Base-by-base conservation (phyloP, 1,140 invertebrate genomes). In the Brachionus asplanchnoidis region DNA sequence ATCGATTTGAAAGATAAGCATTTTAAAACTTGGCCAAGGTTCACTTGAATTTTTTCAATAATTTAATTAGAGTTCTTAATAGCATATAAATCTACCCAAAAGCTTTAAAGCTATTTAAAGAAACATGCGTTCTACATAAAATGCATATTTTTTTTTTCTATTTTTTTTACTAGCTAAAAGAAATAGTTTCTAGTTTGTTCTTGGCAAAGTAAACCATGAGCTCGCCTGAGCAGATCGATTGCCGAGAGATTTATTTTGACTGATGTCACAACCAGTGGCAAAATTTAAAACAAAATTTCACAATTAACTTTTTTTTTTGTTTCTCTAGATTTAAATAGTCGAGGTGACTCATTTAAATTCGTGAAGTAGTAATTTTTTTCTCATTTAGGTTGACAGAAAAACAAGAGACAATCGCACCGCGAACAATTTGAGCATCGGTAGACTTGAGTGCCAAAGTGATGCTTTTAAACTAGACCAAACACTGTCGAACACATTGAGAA, bases 41-140 rank as follows among this genome's bases (percentile, higher is more conserved):
- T 23, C 32, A 7, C 32, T 32, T 28, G 11, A 68, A 14, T 32
- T 68, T 68, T 68, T 14, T 68, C 3, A 6, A 32, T 32, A 68
- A 40, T 68, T 32, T 32, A 68, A 68, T 32, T 11, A 68, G 36
- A 32, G 14, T n/a, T 68, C n/a, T 32, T 28, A 68, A 68, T 40
- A 36, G 68, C 68, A 73, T 42, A 73, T 73, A 73, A 73, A 73
- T 73, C 68, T 73, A 73, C 68, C 28, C 68, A 73, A 73, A 73
- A 73, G 40, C 6, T 42, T 73, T 12, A 28, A 68, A 68, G 36
- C 68, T 73, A 73, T 73, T 40, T 73, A 20, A 73, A 73, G 68
- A 73, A 73, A 73, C 68, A 73, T 73, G 68, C 68, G 53, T 60
- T 60, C 53, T 60, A 60, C 53, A 60, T 60, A 60, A 20, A 60